Percentiles rank a stretch among this genome's conserved stretches.
Evolutionary conservation across 2,797 vertebrate genomes (phyloP).

Genomic region (Catostomus latipinnis): DNA sequence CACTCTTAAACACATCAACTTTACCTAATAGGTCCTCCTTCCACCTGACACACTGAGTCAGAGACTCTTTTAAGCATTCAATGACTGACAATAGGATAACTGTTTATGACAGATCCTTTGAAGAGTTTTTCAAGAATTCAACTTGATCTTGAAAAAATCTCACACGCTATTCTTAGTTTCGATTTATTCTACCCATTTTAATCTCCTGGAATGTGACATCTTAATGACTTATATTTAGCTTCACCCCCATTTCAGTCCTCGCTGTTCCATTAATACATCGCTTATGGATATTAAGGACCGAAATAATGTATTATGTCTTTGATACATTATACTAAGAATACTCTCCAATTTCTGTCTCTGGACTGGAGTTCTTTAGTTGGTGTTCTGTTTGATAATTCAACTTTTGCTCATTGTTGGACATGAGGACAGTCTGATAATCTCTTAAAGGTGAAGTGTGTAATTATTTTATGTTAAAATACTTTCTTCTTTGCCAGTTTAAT

Average conservation of each 20-base stretch:
- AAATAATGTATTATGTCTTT: slow-evolving; percentile 41
- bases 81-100: background rate
- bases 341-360: slow-evolving; percentile 25
- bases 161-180: slow-evolving; percentile 55
- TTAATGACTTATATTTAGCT: slow-evolving; percentile 77
- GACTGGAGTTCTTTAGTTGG: background rate
- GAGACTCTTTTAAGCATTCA: slow-evolving; percentile 1
- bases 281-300: slow-evolving; percentile 43
- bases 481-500: background rate
- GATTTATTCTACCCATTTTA: slow-evolving; percentile 60
- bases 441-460: background rate
- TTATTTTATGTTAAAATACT: background rate
- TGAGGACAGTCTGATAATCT: background rate
- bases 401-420: background rate
- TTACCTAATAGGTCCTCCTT: background rate
- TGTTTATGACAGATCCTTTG: slow-evolving; percentile 13
- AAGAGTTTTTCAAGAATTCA: slow-evolving; percentile 52
- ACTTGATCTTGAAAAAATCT: slow-evolving; percentile 37
- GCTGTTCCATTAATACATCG: slow-evolving; percentile 72
- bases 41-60: background rate
- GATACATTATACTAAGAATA: slow-evolving; percentile 42
- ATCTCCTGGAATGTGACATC: slow-evolving; percentile 71
- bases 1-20: background rate
- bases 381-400: background rate
- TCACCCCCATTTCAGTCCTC: slow-evolving; percentile 66